Base-by-base conservation (phyloP, 2,888 invertebrate species). In the Balanococcus diminutus region DNA sequence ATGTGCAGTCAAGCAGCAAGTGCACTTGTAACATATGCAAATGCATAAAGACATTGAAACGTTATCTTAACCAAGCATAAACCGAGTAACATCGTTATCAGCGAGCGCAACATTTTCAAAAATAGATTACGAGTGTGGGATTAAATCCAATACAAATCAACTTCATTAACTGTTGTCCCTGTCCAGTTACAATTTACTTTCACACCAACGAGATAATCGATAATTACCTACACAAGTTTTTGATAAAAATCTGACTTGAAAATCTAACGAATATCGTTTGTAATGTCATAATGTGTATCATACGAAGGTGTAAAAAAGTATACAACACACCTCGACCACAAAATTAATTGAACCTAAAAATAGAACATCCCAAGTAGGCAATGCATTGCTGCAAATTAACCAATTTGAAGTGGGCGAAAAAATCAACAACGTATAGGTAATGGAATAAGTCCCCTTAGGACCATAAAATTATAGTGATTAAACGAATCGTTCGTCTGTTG, bases 61-160 rank as follows among this genome's bases (percentile, higher is more conserved):
- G 56, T 56, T 51, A 42, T 14, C 19, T 8, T 56, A 56, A 56
- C 56, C 22, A 22, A 5, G 56, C 22, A 14, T 22, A 56, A 56
- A 56, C 56, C 56, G 4, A 56, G 56, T 56, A 1, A 22, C 8
- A 22, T 22, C 56, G 19, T 56, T 56, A 56, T 56, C 56, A 56
- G 56, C 5, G 56, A 56, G 22, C 56, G 56, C 56, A 56, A 56
- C 19, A 22, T 56, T 56, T 56, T 56, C 56, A 56, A 56, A 56
- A 56, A 56, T 56, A 56, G 56, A 56, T 56, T 56, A 56, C 22
- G 9, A 56, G 67, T 31, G 67, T 67, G 67, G 67, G 67, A 67
- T 67, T 31, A 16, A 67, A 67, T 67, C 28, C 67, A 28, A 14
- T 67, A 25, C 25, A 28, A 67, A 67, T 67, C 61, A 67, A 67